Evolutionary conservation across 1,140 invertebrate genomes (phyloP).

Genomic region (Drosophila burlai): DNA sequence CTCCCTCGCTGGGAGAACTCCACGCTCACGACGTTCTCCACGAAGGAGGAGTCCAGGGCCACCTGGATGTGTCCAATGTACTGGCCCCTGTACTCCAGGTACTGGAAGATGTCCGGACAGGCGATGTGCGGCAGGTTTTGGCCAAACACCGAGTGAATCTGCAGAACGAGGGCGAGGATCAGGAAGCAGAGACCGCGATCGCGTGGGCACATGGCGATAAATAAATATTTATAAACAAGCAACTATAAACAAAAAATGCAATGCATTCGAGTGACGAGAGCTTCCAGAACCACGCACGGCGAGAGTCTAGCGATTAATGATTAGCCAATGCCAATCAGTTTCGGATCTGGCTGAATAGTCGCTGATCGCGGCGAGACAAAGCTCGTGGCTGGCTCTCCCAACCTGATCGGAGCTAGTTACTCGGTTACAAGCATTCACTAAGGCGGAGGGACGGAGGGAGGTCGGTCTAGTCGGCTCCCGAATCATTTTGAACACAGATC

Average conservation of each 20-base stretch:
- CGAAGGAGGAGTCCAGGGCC: conserved; percentile 21
- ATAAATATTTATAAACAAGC: conserved; percentile 18
- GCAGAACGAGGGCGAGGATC: conserved; percentile 15
- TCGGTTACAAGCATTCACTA: conserved; percentile 19
- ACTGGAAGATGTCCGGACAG: conserved; percentile 61
- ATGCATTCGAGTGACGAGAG: conserved; percentile 5
- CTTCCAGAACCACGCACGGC: conserved; percentile 30
- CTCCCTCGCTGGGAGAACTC: conserved; percentile 58
- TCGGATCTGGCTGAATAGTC: conserved; percentile 20
- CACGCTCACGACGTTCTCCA: conserved; percentile 40
- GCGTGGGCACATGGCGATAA: conserved; percentile 24
- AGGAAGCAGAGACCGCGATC: conserved; percentile 16
- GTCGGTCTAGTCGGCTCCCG: not conserved
- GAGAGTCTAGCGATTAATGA: conserved; percentile 51
- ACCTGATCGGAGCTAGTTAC: conserved; percentile 22
- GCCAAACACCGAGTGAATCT: not conserved
- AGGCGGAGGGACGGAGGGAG: not conserved
- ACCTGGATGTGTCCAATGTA: conserved; percentile 53
- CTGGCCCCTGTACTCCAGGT: conserved; percentile 39
- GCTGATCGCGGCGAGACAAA: conserved; percentile 10
- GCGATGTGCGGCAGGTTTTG: conserved; percentile 54
- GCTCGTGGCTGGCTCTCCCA: conserved; percentile 18
- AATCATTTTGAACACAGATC: not conserved
- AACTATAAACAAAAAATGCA: conserved; percentile 22
- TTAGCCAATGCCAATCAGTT: conserved; percentile 6